Evolutionary conservation across 2,888 invertebrate species (phyloP).

Genomic region (Coelogynopora nodosa): DNA sequence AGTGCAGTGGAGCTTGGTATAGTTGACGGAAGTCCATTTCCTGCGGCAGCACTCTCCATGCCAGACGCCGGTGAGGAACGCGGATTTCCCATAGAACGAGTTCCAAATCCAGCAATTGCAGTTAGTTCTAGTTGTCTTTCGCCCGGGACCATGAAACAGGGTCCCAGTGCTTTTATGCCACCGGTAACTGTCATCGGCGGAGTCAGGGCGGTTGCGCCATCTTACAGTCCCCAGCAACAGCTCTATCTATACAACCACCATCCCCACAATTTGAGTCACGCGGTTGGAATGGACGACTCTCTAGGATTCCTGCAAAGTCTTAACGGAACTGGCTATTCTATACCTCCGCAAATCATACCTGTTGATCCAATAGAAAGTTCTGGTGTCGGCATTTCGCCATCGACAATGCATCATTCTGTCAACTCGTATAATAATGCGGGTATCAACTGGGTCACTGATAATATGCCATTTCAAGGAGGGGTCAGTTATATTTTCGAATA

Average conservation of each 20-base stretch:
- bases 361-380: too few relatives aligned
- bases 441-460: neutral
- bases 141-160: neutral
- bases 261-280: neutral
- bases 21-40: neutral
- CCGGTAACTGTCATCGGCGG: neutral
- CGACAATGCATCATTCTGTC: neutral
- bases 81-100: neutral
- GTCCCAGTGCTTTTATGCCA: neutral
- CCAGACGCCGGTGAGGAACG: neutral
- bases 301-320: neutral
- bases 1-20: neutral
- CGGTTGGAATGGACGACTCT: too few relatives aligned
- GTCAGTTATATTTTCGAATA: neutral
- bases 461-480: neutral
- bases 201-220: neutral
- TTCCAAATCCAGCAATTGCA: neutral
- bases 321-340: neutral
- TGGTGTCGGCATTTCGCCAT: neutral
- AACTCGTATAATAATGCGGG: neutral
- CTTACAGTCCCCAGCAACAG: neutral
- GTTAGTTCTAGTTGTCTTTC: neutral
- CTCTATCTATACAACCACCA: neutral
- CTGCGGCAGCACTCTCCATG: neutral
- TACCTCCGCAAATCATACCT: too few relatives aligned